Percentiles rank a stretch among this genome's conserved stretches.
Conservation (phyloP, 2,113 vertebrate species). For the Pomatostomus ruficeps region DNA sequence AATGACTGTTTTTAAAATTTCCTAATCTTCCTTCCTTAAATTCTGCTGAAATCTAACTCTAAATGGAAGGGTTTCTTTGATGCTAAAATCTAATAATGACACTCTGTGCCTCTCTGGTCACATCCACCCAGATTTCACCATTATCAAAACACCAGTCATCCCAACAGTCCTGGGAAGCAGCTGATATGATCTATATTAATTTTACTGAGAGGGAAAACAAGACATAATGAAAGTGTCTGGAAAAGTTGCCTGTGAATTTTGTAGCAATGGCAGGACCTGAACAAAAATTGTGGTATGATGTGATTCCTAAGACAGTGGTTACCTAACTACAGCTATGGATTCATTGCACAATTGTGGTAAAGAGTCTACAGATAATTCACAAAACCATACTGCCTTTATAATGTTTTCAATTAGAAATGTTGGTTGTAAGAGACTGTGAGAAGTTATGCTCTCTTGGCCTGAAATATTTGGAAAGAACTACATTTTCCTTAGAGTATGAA, state of each 20-base stretch:
- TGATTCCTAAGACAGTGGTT: not conserved
- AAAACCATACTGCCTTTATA: not conserved
- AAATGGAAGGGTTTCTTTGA: not conserved
- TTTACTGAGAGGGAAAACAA: not conserved
- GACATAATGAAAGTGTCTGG: not conserved
- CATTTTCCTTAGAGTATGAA: not conserved
- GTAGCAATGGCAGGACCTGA: not conserved
- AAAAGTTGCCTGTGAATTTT: not conserved
- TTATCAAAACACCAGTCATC: not conserved
- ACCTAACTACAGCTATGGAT: not conserved
- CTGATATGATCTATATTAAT: not conserved
- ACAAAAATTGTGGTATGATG: not conserved
- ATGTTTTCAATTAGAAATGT: not conserved
- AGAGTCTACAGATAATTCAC: not conserved
- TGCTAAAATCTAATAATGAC: not conserved
- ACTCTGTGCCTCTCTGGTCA: not conserved
- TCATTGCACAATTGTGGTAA: not conserved
- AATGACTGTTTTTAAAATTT: not conserved
- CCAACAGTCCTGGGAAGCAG: not conserved
- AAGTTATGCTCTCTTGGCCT: not conserved
- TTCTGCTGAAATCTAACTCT: not conserved
- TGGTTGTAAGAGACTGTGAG: not conserved
- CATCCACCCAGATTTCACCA: not conserved
- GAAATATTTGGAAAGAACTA: not conserved
- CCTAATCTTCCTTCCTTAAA: not conserved